Conservation (phyloP, 2,797 vertebrate genomes). For the Gymnocypris eckloni region DNA sequence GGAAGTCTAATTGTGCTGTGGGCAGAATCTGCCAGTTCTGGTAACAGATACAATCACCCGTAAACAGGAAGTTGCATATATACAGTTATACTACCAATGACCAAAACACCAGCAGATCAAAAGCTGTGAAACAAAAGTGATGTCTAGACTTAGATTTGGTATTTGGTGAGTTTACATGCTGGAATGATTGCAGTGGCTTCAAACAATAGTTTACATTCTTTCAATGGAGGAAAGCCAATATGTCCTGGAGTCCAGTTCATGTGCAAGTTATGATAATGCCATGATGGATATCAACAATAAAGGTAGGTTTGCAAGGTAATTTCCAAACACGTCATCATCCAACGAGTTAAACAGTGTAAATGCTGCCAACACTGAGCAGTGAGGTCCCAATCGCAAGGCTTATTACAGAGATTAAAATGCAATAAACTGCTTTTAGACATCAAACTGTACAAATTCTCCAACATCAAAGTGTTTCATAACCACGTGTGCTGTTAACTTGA, state of each 20-base stretch:
- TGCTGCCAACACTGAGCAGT: background rate
- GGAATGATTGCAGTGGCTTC: conserved; percentile 1
- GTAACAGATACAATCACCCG: background rate
- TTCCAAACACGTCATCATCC: background rate
- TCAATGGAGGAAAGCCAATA: background rate
- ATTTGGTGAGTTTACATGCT: background rate
- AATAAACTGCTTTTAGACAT: conserved; percentile 1
- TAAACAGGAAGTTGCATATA: background rate
- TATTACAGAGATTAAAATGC: conserved; percentile 6
- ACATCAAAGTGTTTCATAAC: conserved; percentile 16
- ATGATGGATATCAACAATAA: conserved; percentile 19
- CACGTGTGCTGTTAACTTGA: background rate
- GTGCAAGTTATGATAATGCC: conserved; percentile 1
- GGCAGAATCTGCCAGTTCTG: background rate
- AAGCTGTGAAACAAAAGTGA: background rate
- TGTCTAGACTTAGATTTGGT: background rate
- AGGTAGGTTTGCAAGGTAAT: background rate
- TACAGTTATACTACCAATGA: background rate
- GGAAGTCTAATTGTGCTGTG: background rate
- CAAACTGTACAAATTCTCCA: background rate
- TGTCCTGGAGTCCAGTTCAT: background rate
- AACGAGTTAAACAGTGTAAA: background rate
- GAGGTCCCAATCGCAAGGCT: background rate
- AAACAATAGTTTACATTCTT: conserved; percentile 23
- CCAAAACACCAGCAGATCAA: background rate